Evolutionary conservation across 92 coral and sea anemone genomes (phyloP), one percentile per base, ranked within the genome.

Genomic region (Bergia puertoricense): DNA sequence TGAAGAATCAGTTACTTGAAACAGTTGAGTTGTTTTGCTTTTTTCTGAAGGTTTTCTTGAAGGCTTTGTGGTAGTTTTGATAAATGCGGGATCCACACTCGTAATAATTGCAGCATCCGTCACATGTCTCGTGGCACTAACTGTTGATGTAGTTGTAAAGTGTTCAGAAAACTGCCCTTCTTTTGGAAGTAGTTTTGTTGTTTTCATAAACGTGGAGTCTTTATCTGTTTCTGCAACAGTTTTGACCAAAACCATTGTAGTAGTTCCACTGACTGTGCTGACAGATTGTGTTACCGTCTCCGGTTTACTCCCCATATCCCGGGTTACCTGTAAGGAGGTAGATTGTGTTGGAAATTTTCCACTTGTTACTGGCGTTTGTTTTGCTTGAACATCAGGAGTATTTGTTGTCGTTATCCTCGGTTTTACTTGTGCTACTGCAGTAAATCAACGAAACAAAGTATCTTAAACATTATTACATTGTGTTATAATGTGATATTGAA

Each of bases 401-500:
- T 2, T 23, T 66, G 41, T 71, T 85, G 88, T 18, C 23, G 68
- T 41, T 22, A 40, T 9, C 41, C 56, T 85, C 72, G 88, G 57
- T 85, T 38, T 72, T 45, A 39, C 41, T 23, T 2, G 4, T 72
- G 44, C 22, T 16, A 41, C 79, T 85, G 78, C 5, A 79, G 54
- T 11, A 30, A 42, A 42, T 7, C 18, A 40, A 41, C 0, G 14
- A 37, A 37, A 41, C 80, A 40, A 30, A 16, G 45, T 41, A 75
- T 75, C 50, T 6, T 2, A 76, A 41, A 76, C 14, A 41, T 44
- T 41, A 44, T 56, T 76, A 22, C 8, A 41, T 13, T 76, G 80
- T 44, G n/a, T 18, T 18, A 40, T 10, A 20, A 10, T 11, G 18
- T 54, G 59, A 1, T 54, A 13, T 54, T 54, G 8, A 72, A 72